phyloP scores from a whole-genome alignment of 2,888 invertebrate genomes.

The Drosophila incognita region DNA sequence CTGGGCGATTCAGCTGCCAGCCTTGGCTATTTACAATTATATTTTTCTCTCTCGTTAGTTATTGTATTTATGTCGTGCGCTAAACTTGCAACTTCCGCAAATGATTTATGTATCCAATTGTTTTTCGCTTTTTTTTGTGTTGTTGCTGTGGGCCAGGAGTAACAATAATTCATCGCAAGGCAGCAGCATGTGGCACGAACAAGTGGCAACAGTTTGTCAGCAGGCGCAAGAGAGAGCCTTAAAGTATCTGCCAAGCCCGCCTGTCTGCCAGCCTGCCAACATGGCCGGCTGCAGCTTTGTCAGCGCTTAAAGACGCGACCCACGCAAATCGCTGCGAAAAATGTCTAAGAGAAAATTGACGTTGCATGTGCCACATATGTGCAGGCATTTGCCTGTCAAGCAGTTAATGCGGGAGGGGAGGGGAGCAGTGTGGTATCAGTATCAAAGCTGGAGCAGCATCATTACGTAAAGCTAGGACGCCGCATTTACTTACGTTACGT shows the following conservation, averaged over 20 bases:
- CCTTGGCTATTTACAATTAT: conserved; percentile 76
- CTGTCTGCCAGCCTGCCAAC: background rate
- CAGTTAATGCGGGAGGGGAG: background rate
- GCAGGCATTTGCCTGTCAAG: conserved; percentile 55
- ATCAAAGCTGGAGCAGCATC: conserved; percentile 64
- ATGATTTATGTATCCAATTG: conserved; percentile 79
- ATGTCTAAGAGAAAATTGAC: conserved; percentile 59
- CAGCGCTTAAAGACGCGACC: conserved; percentile 54
- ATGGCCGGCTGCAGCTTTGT: conserved; percentile 47
- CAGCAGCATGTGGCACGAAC: conserved; percentile 72
- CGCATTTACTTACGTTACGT: conserved; percentile 68
- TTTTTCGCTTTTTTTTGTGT: conserved; percentile 53
- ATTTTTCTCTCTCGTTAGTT: conserved; percentile 79
- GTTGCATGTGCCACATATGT: conserved; percentile 47
- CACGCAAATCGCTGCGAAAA: conserved; percentile 63
- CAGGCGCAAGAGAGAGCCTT: conserved; percentile 55
- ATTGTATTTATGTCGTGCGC: conserved; percentile 78
- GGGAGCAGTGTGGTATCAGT: conserved; percentile 39
- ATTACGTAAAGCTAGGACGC: conserved; percentile 61
- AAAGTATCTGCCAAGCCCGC: conserved; percentile 49
- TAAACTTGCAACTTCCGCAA: conserved; percentile 77
- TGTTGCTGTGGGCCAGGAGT: conserved; percentile 48
- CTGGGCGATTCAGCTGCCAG: conserved; percentile 35
- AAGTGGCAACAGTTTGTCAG: conserved; percentile 81
- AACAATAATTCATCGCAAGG: conserved; percentile 75